Evolutionary conservation across 2,113 vertebrate genomes (phyloP), one percentile per base, ranked within the genome.

Genomic region (Lasiurus borealis): DNA sequence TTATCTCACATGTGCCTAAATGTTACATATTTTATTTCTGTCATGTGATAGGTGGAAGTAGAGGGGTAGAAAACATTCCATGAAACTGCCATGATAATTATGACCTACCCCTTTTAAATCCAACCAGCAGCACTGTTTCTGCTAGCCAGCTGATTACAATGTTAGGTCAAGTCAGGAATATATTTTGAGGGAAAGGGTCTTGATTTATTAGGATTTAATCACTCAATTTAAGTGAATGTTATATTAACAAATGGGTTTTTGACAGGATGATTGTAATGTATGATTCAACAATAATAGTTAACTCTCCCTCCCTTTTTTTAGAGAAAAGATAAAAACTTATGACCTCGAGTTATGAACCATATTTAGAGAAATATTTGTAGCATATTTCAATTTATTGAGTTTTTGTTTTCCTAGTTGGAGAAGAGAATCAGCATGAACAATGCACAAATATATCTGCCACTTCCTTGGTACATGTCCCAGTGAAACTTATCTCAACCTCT

Each of bases 11-110:
- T 90, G n/a, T 85, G 27, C 50, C 44, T 66, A 85, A 57, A 64
- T 44, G 31, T 90, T 13, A 90, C 72, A 91, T 93, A 85, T 93
- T 97, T 94, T 18, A 96, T 90, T 90, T 94, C 48, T 96, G 64
- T 54, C 95, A 6, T 90, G 16, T 72, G 34, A 66, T 84, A 62
- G 68, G 11, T 84, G 68, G 68, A 29, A 5, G 8, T 13, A 3
- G 69, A 5, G 68, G n/a, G 40, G 2, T 18, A 90, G 44, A 64
- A 93, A 94, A 31, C 4, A n/a, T 34, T 34, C 69, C 2, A 14
- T 48, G n/a, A 75, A 66, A 52, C 44, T 40, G 9, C 91, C 64
- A 95, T 40, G 78, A 81, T 81, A 80, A 54, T 72, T 84, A 52
- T 5, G n/a, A 7, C 23, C 18, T 66, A 80, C 5, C n/a, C 48